These are phyloP conservation scores for Microctonus aethiopoides DNA, from an alignment of 2,888 invertebrate genomes.

Conservation along the genomic window DNA sequence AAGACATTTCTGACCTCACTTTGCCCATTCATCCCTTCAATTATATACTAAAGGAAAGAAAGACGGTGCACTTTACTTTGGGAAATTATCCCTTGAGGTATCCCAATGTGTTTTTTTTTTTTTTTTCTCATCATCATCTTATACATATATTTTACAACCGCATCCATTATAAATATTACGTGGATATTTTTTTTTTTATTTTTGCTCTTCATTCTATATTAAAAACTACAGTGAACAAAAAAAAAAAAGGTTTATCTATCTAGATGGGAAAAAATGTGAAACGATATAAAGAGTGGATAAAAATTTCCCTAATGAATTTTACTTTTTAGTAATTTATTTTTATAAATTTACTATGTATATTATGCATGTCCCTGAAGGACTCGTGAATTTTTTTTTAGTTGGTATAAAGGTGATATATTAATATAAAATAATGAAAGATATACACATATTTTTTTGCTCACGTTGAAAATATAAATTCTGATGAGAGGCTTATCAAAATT, in stretches of 20 bases:
- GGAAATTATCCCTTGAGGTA: constrained; percentile 3
- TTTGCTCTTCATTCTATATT: not conserved
- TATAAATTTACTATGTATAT: not conserved
- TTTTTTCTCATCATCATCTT: not conserved
- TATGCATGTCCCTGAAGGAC: too few species aligned
- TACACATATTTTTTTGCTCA: not conserved
- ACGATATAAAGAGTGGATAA: too few species aligned
- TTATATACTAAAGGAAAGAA: not conserved
- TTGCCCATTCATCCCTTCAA: constrained; percentile 20
- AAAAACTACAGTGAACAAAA: not conserved
- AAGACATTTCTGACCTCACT: constrained; percentile 25
- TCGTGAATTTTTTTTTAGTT: too few species aligned
- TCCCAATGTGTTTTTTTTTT: not conserved
- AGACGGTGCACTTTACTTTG: constrained; percentile 9
- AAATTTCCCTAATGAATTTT: not conserved
- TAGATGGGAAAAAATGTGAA: not conserved
- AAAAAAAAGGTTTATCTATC: not conserved
- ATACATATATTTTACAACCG: not conserved
- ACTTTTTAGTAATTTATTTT: not conserved
- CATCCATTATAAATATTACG: constrained; percentile 20
- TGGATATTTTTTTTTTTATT: not conserved
- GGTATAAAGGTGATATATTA: too few species aligned
- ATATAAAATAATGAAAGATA: too few species aligned
- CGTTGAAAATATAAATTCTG: constrained; percentile 6
- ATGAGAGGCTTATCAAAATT: constrained; percentile 8